Evolutionary conservation across 2,888 invertebrate species (phyloP).

Genomic region (Idaea aversata): DNA sequence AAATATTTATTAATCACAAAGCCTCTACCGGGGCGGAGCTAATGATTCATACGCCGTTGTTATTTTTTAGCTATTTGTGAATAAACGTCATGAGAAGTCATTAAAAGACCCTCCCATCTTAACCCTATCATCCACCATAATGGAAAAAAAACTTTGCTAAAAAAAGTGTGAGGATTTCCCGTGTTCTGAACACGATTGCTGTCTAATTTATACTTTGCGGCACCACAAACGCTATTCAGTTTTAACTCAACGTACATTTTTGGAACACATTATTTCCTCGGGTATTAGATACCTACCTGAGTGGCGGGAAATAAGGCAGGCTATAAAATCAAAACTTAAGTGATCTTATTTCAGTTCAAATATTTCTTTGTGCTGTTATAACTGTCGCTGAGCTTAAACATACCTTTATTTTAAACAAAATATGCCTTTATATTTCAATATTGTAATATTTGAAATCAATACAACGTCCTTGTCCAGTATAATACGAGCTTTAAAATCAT

Average conservation of each 20-base stretch:
- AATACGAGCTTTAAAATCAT: constrained; percentile 38
- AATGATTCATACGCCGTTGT: constrained; percentile 51
- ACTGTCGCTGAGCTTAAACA: constrained; percentile 41
- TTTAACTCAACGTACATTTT: constrained; percentile 52
- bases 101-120: constrained; percentile 43
- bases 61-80: constrained; percentile 54
- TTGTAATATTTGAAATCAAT: constrained; percentile 40
- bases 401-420: constrained; percentile 38
- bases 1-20: constrained; percentile 32
- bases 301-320: constrained; percentile 45
- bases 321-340: constrained; percentile 48
- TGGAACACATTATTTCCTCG: constrained; percentile 51
- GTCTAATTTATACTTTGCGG: constrained; percentile 55
- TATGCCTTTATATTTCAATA: constrained; percentile 43
- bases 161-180: constrained; percentile 47
- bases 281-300: constrained; percentile 41
- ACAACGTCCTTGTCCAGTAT: constrained; percentile 39
- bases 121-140: constrained; percentile 50
- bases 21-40: constrained; percentile 30
- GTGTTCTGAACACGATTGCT: constrained; percentile 44
- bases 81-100: constrained; percentile 44
- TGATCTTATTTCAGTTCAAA: constrained; percentile 48
- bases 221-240: constrained; percentile 44
- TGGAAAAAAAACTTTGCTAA: constrained; percentile 47
- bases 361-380: constrained; percentile 42